phyloP scores from a whole-genome alignment of 2,113 vertebrate species.

The Odocoileus hemionus region DNA sequence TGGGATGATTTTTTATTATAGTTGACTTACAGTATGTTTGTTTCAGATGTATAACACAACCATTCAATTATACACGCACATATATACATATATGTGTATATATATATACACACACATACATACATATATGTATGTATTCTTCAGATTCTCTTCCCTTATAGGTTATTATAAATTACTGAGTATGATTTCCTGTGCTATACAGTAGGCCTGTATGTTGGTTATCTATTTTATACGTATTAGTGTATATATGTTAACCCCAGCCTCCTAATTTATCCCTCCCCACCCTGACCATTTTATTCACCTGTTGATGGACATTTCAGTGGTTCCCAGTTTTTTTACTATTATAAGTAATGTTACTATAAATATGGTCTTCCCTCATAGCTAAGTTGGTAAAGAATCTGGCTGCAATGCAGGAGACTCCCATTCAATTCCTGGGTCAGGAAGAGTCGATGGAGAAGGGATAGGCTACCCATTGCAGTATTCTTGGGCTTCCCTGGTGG shows the following conservation, averaged over 20 bases:
- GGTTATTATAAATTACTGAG: background rate
- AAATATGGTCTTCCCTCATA: background rate
- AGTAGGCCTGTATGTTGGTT: background rate
- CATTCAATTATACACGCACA: background rate
- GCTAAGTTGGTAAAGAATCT: background rate
- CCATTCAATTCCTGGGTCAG: accelerated
- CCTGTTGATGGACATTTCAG: background rate
- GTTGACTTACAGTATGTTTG: background rate
- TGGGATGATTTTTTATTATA: background rate
- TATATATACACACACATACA: accelerated
- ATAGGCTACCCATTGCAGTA: background rate
- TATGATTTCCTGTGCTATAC: background rate
- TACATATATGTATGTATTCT: background rate
- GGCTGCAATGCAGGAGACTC: background rate
- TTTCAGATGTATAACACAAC: background rate
- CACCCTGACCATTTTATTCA: background rate
- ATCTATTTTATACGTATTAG: background rate
- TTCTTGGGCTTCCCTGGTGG: background rate
- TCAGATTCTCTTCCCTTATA: background rate
- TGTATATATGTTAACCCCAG: background rate
- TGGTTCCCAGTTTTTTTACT: background rate
- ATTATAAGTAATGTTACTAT: background rate
- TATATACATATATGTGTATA: background rate
- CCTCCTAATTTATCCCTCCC: background rate
- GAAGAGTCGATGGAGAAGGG: background rate